Percentiles rank a stretch among this genome's conserved stretches.
These are phyloP conservation scores for Tamandua tetradactyla DNA, from an alignment of 2,797 vertebrate genomes.

Conservation along the genomic window DNA sequence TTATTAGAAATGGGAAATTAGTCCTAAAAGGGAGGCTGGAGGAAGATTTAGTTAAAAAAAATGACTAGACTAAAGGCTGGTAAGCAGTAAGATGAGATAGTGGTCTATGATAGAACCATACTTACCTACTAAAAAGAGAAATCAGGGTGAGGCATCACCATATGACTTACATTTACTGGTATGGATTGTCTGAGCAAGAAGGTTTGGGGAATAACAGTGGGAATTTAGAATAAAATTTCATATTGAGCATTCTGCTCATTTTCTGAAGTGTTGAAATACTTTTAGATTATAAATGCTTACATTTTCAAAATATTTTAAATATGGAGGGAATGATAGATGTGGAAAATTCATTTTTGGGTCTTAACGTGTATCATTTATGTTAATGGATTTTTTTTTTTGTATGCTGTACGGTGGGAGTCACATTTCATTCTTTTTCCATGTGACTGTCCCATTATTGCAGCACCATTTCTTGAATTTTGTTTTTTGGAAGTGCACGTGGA, in stretches of 20 bases:
- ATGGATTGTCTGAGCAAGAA: not conserved
- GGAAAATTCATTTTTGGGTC: not conserved
- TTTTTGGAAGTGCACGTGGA: no score
- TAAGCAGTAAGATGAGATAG: not conserved
- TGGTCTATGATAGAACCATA: not conserved
- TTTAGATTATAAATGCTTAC: not conserved
- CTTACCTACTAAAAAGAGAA: not conserved
- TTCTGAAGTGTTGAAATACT: not conserved
- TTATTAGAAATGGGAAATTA: not conserved
- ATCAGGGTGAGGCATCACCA: not conserved
- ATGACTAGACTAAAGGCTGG: not conserved
- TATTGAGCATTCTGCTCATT: not conserved
- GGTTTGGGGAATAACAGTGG: not conserved
- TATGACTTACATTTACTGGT: not conserved
- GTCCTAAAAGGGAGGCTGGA: not conserved
- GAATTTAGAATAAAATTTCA: not conserved
- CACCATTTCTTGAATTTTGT: no score
- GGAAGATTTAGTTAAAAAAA: not conserved
- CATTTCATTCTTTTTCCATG: no score
- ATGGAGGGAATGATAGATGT: not conserved
- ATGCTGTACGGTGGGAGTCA: no score
- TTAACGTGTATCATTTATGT: not conserved
- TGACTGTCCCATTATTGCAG: no score
- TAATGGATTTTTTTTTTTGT: no score
- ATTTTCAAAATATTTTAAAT: slow-evolving; percentile 4